Evolutionary conservation across 2,888 invertebrate species (phyloP).

Genomic region (Eubasilissa splendida): DNA sequence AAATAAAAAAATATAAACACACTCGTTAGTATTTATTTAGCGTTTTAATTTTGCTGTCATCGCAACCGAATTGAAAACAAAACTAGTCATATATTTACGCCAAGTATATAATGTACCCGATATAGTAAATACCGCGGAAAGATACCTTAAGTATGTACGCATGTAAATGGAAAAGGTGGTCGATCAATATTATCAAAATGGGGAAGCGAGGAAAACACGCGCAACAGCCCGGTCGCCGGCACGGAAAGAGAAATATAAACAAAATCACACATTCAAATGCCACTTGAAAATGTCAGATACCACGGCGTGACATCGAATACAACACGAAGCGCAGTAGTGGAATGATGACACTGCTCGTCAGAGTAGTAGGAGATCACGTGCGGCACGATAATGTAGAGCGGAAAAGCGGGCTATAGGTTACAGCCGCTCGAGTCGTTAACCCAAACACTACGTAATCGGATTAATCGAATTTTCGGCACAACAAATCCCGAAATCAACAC

Average conservation of each 20-base stretch:
- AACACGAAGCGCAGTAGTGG: background rate
- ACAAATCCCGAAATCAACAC: background rate
- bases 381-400: background rate
- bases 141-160: background rate
- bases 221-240: constrained; percentile 21
- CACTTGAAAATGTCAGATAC: background rate
- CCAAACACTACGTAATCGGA: background rate
- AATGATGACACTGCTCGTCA: background rate
- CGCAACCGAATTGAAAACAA: constrained; percentile 27
- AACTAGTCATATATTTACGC: background rate
- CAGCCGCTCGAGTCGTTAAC: constrained; percentile 5
- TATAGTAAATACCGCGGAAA: background rate
- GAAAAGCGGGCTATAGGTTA: background rate
- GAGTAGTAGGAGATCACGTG: background rate
- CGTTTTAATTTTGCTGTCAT: constrained; percentile 13
- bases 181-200: constrained; percentile 25
- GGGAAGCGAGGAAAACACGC: constrained; percentile 13
- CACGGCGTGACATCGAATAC: background rate
- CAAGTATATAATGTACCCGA: background rate
- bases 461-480: background rate
- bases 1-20: no score
- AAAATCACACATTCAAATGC: background rate
- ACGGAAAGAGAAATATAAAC: background rate
- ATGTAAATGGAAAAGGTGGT: background rate
- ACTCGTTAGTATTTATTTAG: no score